Conservation (phyloP, 2,888 invertebrate species). For the Chloroclystis v-ata region DNA sequence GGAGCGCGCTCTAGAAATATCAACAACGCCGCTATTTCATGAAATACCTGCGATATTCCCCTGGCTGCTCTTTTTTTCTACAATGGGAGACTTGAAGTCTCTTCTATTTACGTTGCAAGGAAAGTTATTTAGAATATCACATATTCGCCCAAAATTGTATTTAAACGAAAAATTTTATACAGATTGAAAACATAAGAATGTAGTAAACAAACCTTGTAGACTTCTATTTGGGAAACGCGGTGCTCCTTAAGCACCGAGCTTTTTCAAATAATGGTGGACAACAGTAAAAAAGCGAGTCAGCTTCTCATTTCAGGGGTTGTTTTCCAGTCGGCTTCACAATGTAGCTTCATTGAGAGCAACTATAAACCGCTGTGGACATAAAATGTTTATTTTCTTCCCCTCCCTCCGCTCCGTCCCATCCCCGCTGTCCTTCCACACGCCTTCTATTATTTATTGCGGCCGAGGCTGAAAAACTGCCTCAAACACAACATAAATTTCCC, state of each 20-base stretch:
- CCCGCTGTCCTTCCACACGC: slow-evolving; percentile 13
- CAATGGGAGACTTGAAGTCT: too few species aligned
- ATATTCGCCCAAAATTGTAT: too few species aligned
- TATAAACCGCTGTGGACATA: slow-evolving; percentile 13
- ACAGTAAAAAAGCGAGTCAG: not conserved
- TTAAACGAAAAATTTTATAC: too few species aligned
- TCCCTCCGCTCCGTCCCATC: slow-evolving; percentile 4
- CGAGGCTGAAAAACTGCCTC: slow-evolving; percentile 28
- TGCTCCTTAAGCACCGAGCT: too few species aligned
- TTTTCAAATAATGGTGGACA: too few species aligned
- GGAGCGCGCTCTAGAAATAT: not conserved
- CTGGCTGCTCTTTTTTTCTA: not conserved
- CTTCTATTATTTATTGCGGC: slow-evolving; percentile 29
- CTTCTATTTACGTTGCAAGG: too few species aligned
- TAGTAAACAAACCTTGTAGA: too few species aligned
- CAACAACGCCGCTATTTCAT: not conserved
- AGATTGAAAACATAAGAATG: too few species aligned
- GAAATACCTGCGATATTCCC: not conserved
- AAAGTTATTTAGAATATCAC: too few species aligned
- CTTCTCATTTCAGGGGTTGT: not conserved
- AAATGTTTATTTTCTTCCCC: slow-evolving; percentile 21
- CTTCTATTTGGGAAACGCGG: too few species aligned
- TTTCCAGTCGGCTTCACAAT: not conserved
- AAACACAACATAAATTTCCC: slow-evolving; percentile 16
- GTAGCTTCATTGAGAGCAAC: not conserved